Base-by-base conservation (phyloP, 2,797 vertebrate genomes). In the Aulostomus chinensis region DNA sequence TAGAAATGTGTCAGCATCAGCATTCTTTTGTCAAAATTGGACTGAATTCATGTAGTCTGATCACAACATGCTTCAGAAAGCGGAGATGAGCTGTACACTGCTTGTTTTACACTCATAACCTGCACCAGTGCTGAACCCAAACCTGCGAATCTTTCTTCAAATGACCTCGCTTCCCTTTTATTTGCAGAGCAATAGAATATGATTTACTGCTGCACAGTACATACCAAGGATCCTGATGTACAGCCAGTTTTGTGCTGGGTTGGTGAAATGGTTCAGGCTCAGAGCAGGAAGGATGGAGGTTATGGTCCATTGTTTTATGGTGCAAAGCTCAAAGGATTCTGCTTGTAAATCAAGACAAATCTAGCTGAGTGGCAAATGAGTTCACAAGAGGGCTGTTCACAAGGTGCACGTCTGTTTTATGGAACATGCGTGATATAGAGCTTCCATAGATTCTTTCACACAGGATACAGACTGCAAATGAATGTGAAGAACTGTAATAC, bases 251-350 rank as follows among this genome's bases (percentile, higher is more conserved):
- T n/a, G n/a, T n/a, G n/a, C n/a, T n/a, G 38, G 25, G 47, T 36
- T 52, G 47, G 52, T 66, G 39, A 76, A 61, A 73, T 39, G 46
- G 39, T 48, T 48, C 69, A 52, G 29, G 50, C 39, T 63, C 57
- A 57, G 46, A 53, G 22, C 45, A 26, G 53, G 29, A 58, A 53
- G 39, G 24, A 54, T 30, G 8, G 21, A 58, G 62, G 43, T 72
- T 57, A 57, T 25, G 37, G 32, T 6, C n/a, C 42, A 40, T 52
- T 76, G n/a, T n/a, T n/a, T n/a, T 58, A 51, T 59, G 38, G 40
- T 21, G 3, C 42, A 37, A 39, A 53, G 35, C 41, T 67, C 58
- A 54, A 42, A n/a, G n/a, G n/a, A n/a, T n/a, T n/a, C n/a, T n/a
- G n/a, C n/a, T n/a, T n/a, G n/a, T n/a, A n/a, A n/a, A n/a, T n/a